Evolutionary conservation across 2,113 vertebrate species (phyloP).

Genomic region (Gracilinanus agilis): DNA sequence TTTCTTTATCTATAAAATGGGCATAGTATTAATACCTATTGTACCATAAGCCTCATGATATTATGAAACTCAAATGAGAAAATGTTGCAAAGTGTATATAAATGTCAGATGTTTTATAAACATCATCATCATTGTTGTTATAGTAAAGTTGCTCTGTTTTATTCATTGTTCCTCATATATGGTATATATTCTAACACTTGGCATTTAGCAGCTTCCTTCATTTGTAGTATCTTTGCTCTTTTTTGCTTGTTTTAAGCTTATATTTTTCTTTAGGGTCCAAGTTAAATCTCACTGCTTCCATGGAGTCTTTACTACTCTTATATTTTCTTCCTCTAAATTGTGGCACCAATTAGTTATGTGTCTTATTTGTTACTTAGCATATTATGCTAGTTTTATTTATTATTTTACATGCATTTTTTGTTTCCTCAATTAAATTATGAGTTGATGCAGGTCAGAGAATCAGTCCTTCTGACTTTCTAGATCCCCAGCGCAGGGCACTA

Average conservation of each 20-base stretch:
- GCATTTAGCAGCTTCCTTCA: background rate
- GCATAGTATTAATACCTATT: background rate
- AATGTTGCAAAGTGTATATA: background rate
- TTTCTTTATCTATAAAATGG: background rate
- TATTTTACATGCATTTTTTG: background rate
- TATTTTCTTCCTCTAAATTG: background rate
- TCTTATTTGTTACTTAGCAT: background rate
- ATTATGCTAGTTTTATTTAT: background rate
- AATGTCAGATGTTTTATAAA: background rate
- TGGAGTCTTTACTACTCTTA: background rate
- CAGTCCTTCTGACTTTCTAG: background rate
- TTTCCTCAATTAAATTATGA: background rate
- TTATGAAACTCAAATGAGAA: background rate
- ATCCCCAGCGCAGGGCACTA: background rate
- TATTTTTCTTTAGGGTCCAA: background rate
- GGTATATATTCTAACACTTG: background rate
- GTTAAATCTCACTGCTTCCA: background rate
- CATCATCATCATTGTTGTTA: background rate
- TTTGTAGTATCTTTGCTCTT: background rate
- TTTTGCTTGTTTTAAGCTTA: background rate
- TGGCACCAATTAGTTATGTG: background rate
- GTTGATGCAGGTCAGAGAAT: background rate
- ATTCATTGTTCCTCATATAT: background rate
- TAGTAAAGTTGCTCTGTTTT: background rate
- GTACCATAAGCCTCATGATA: background rate